phyloP scores from a whole-genome alignment of 1,140 invertebrate species.

The Amphibalanus amphitrite region DNA sequence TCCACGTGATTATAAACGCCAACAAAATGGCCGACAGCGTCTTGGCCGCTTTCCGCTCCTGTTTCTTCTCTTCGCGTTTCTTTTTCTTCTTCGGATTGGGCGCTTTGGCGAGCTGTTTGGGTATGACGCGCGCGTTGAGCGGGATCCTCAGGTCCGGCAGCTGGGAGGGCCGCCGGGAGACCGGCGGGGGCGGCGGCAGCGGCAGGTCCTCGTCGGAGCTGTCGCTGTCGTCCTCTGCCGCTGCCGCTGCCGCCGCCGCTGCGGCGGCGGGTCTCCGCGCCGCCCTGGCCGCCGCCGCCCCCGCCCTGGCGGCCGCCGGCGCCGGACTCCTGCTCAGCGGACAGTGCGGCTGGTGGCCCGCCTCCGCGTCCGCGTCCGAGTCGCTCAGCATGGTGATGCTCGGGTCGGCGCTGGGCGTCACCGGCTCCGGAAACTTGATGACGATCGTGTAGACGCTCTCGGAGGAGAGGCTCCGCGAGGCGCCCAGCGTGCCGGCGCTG shows the following conservation, averaged over 20 bases:
- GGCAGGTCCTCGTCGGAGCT: conserved; percentile 38
- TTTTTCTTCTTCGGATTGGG: conserved; percentile 53
- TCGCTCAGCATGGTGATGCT: conserved; percentile 8
- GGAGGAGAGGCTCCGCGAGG: conserved; percentile 18
- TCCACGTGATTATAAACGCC: conserved; percentile 98
- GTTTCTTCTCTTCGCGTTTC: conserved; percentile 85
- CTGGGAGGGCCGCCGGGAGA: conserved; percentile 16
- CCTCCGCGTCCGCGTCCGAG: not conserved
- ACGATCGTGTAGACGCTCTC: conserved; percentile 69
- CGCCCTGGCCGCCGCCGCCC: conserved; percentile 10
- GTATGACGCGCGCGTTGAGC: conserved; percentile 65
- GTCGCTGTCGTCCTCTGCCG: not conserved
- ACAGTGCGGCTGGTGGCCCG: not conserved
- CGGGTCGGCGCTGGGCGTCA: conserved; percentile 15
- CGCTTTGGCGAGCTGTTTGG: conserved; percentile 48
- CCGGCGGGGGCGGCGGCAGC: conserved; percentile 28
- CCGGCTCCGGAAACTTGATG: conserved; percentile 50
- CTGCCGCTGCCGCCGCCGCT: conserved; percentile 8
- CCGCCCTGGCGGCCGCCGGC: no score
- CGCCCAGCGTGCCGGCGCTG: not conserved
- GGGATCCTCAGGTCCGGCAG: conserved; percentile 57
- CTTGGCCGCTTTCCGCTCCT: conserved; percentile 96
- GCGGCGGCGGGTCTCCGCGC: conserved; percentile 14
- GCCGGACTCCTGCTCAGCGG: not conserved
- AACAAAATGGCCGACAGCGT: conserved; percentile 90